phyloP scores from a whole-genome alignment of 64 coral and sea anemone genomes.

The Anthopleura sola region DNA sequence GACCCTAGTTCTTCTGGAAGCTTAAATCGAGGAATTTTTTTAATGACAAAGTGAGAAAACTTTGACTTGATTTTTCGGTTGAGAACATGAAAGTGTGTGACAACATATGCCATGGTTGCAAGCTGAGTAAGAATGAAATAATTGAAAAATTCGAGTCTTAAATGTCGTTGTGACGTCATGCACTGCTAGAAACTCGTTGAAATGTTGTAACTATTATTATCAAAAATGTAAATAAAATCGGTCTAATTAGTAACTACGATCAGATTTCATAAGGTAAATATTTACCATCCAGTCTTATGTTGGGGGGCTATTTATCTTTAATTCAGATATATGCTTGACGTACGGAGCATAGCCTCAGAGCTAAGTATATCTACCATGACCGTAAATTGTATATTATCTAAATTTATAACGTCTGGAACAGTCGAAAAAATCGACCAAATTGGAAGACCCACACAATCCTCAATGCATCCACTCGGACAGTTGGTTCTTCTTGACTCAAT shows the following conservation, averaged over 20 bases:
- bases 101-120: background rate
- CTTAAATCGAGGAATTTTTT: background rate
- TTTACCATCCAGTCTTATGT: background rate
- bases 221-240: background rate
- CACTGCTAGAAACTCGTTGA: background rate
- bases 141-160: background rate
- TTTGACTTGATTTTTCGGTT: background rate
- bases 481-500: background rate
- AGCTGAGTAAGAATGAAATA: background rate
- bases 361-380: background rate
- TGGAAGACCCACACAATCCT: background rate
- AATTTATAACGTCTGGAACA: background rate
- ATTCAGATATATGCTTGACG: background rate
- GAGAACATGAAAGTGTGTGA: too few relatives aligned
- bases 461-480: background rate
- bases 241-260: background rate
- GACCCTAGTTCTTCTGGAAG: background rate
- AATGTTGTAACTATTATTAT: too few relatives aligned
- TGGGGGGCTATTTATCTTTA: background rate
- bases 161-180: background rate
- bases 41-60: background rate
- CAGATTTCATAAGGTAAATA: background rate
- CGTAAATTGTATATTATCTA: background rate
- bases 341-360: background rate
- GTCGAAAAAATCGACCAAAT: background rate